These are phyloP conservation scores for Oncorhynchus mykiss DNA, from an alignment of 2,113 vertebrate species.

Conservation along the genomic window DNA sequence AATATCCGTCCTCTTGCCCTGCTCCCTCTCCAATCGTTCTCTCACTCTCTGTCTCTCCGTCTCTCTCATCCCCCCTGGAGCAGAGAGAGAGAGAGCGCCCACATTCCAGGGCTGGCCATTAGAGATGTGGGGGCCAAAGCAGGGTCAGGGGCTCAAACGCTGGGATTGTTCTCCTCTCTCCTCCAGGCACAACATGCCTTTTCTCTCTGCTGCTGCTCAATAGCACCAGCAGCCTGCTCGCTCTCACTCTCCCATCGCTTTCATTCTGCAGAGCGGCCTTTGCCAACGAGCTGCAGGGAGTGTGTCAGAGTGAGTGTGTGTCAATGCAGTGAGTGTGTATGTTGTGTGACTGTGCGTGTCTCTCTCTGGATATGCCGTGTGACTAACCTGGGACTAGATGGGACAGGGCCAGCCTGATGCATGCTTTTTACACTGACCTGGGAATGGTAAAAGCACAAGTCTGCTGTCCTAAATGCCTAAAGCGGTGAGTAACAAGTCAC, in stretches of 20 bases:
- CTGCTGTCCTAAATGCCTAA: conserved; percentile 72
- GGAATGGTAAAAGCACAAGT: neutral
- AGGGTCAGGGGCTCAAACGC: conserved; percentile 90
- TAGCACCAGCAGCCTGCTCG: conserved; percentile 21
- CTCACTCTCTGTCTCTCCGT: conserved; percentile 34
- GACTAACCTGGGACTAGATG: conserved; percentile 8
- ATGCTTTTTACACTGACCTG: neutral
- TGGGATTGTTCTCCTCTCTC: conserved; percentile 86
- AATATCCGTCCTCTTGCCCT: conserved; percentile 18
- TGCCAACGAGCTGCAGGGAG: conserved; percentile 21
- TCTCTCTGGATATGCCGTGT: conserved; percentile 9
- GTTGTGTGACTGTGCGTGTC: conserved; percentile 1
- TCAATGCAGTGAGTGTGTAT: conserved; percentile 4
- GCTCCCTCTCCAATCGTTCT: neutral
- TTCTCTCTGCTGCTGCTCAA: conserved; percentile 74
- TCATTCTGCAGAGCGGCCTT: conserved; percentile 51
- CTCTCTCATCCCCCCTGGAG: conserved; percentile 33
- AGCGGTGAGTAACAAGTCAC: conserved; percentile 75
- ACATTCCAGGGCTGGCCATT: conserved; percentile 93
- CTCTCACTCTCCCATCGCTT: conserved; percentile 6
- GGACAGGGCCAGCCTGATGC: neutral
- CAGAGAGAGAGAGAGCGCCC: conserved; percentile 62
- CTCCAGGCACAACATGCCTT: conserved; percentile 84
- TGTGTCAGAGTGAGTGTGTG: conserved; percentile 27
- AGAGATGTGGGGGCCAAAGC: conserved; percentile 86